Conservation (phyloP, 1,140 invertebrate species). For the Bombus sibiricus region DNA sequence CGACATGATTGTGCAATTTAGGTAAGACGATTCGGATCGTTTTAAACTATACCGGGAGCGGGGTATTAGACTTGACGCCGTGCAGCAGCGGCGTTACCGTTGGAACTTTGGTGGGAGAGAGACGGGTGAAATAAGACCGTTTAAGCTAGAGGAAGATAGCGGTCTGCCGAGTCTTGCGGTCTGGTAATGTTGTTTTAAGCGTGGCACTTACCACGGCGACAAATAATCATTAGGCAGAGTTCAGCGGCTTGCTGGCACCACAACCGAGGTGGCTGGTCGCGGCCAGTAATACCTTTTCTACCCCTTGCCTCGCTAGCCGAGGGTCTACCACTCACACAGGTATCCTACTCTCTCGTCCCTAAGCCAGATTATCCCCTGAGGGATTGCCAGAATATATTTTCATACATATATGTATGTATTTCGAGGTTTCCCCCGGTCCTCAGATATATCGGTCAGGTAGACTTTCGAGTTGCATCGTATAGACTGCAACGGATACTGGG, state of each 20-base stretch:
- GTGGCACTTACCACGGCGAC: slow-evolving; percentile 71
- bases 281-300: slow-evolving; percentile 65
- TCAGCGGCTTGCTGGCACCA: slow-evolving; percentile 62
- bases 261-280: slow-evolving; percentile 55
- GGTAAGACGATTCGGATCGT: slow-evolving; percentile 38
- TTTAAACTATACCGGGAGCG: slow-evolving; percentile 26
- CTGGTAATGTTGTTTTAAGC: slow-evolving; percentile 74
- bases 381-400: slow-evolving; percentile 73
- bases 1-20: neutral
- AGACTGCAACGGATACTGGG: slow-evolving; percentile 22
- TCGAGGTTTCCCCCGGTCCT: slow-evolving; percentile 32
- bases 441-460: slow-evolving; percentile 65
- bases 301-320: slow-evolving; percentile 48
- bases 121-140: slow-evolving; percentile 38
- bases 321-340: slow-evolving; percentile 45
- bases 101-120: slow-evolving; percentile 31
- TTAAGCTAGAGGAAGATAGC: slow-evolving; percentile 56
- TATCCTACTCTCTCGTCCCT: slow-evolving; percentile 63
- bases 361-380: slow-evolving; percentile 74
- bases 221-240: slow-evolving; percentile 75
- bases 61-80: slow-evolving; percentile 15
- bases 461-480: slow-evolving; percentile 41
- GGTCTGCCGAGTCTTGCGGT: slow-evolving; percentile 62
- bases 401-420: slow-evolving; percentile 65
- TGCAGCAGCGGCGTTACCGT: neutral